Evolutionary conservation across 2,888 invertebrate species (phyloP), one percentile per base, ranked within the genome.

Genomic region (Apamea epomidion): DNA sequence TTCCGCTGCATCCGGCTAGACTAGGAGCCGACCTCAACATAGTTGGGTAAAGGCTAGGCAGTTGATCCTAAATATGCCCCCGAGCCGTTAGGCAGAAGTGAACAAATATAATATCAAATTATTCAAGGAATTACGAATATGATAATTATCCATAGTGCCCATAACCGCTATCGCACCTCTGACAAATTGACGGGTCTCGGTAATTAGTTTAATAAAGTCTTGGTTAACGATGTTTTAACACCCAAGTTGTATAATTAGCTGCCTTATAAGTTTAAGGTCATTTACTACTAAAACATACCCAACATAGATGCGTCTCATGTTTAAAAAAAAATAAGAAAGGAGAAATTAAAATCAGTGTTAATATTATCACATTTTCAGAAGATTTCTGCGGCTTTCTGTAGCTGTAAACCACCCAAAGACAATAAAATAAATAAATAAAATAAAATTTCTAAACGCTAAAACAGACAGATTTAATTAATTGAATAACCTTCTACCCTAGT

Each of bases 141-240:
- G 32, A 54, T 71, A 64, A 74, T 32, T 32, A 64, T 74, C 64
- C 71, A 74, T 74, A 72, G 60, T 70, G 37, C 60, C 73, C 48
- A 67, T 86, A 83, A 78, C 60, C 25, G 42, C 72, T 16, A 78
- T 68, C 58, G 54, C 69, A 87, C 87, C 81, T 80, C 68, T 54
- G 69, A 80, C 71, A 84, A 84, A 80, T 80, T 84, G 75, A 87
- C 84, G 84, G 65, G 80, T 72, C 42, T 37, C 60, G 25, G 87
- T 75, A 85, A 87, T 85, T 87, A 85, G 76, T 84, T 84, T 77
- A 75, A 80, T 85, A 70, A 80, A 84, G 68, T 87, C 74, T 75
- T 45, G n/a, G 77, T 60, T 84, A 80, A 85, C 76, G 84, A 80
- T 37, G 74, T 75, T 85, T 54, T 25, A 48, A 75, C 62, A 71